Conservation (phyloP, 2,113 vertebrate genomes). For the Dendropsophus ebraccatus region DNA sequence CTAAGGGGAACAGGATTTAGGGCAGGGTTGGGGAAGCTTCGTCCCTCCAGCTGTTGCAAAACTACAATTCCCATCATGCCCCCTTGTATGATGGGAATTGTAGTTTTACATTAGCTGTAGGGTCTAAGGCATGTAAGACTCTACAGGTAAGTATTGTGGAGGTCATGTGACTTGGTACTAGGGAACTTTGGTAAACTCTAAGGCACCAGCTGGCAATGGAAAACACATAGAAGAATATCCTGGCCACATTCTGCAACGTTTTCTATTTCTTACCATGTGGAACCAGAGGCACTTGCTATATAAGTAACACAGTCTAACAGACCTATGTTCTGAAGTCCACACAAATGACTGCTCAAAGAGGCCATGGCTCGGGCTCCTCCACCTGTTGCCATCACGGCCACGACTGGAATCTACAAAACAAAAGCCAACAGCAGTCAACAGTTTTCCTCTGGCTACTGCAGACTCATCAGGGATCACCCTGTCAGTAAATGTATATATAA, state of each 20-base stretch:
- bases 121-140: too few relatives aligned
- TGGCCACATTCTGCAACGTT: not conserved
- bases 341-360: conserved; percentile 75
- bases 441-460: too few relatives aligned
- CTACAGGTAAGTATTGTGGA: too few relatives aligned
- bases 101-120: too few relatives aligned
- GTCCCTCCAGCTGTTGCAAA: too few relatives aligned
- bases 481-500: not conserved
- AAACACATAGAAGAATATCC: not conserved
- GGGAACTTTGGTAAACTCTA: not conserved
- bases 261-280: conserved; percentile 80
- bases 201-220: not conserved
- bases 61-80: too few relatives aligned
- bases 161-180: too few relatives aligned
- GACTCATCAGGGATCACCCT: not conserved
- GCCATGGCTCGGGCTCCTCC: conserved; percentile 83
- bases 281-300: conserved; percentile 82
- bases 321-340: conserved; percentile 78
- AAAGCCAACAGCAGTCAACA: not conserved
- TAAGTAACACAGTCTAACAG: conserved; percentile 81
- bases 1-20: not conserved
- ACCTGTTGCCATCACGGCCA: conserved; percentile 80
- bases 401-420: conserved; percentile 75
- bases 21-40: too few relatives aligned
- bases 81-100: too few relatives aligned